Conservation (phyloP, 2,888 invertebrate species). For the Gandaritis pyraliata region DNA sequence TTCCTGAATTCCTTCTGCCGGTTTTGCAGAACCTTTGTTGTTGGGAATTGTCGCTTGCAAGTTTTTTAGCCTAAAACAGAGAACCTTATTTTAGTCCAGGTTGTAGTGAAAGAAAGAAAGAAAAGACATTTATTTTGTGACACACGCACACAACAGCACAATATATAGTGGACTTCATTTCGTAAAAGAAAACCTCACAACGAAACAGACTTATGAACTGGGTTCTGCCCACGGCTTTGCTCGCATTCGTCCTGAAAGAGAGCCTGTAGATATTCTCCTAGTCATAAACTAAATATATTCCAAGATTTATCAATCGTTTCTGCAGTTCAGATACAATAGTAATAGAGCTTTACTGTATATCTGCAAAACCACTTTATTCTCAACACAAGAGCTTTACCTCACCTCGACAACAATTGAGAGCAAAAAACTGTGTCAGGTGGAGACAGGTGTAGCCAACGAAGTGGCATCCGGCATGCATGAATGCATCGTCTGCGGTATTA, state of each 20-base stretch:
- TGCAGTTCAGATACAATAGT: too few species aligned
- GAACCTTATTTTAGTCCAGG: background rate
- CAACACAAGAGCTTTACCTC: background rate
- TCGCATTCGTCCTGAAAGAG: too few species aligned
- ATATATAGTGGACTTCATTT: background rate
- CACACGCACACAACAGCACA: too few species aligned
- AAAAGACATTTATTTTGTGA: too few species aligned
- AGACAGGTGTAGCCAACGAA: constrained; percentile 43
- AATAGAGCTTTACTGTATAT: too few species aligned
- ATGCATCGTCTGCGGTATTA: constrained; percentile 36
- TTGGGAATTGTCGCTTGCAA: constrained; percentile 7
- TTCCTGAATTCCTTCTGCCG: constrained; percentile 8
- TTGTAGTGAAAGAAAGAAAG: too few species aligned
- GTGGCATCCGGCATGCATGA: constrained; percentile 27
- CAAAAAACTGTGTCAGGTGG: constrained; percentile 38
- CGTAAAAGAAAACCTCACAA: background rate
- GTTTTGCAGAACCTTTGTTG: constrained; percentile 9
- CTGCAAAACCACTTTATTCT: too few species aligned
- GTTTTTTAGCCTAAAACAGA: constrained; percentile 5
- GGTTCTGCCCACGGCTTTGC: too few species aligned
- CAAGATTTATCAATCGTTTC: too few species aligned
- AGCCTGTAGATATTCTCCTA: too few species aligned
- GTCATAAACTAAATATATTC: background rate
- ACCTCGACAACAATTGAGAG: constrained; percentile 9
- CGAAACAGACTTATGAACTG: background rate